Evolutionary conservation across 2,888 invertebrate genomes (phyloP).

Genomic region (Protophormia terraenovae): DNA sequence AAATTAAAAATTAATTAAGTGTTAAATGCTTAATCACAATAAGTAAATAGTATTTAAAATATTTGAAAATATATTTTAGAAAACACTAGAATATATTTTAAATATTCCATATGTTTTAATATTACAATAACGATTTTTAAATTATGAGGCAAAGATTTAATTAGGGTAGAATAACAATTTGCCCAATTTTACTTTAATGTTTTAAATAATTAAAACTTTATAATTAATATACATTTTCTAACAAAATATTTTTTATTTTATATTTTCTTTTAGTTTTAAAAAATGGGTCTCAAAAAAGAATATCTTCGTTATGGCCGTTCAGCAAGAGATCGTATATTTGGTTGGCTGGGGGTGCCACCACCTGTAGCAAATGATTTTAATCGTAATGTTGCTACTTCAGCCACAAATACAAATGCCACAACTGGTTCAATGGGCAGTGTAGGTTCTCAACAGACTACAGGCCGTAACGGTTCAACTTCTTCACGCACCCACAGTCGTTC

Average conservation of each 20-base stretch:
- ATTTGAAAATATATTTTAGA: no score
- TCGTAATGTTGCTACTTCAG: constrained; percentile 72
- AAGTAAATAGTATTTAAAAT: no score
- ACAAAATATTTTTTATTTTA: not conserved
- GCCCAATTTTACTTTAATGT: no score
- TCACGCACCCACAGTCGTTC: constrained; percentile 59
- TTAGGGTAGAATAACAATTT: no score
- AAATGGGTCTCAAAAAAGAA: constrained; percentile 88
- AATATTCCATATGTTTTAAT: no score
- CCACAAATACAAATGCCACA: constrained; percentile 49
- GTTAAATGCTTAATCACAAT: no score
- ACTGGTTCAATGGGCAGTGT: constrained; percentile 51
- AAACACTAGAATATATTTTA: no score
- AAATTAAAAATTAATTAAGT: no score
- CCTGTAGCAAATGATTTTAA: constrained; percentile 46
- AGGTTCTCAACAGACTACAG: constrained; percentile 50
- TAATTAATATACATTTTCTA: no score
- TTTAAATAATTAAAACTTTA: no score
- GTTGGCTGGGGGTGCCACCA: constrained; percentile 79
- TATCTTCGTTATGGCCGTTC: constrained; percentile 89
- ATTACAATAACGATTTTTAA: no score
- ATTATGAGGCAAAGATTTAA: no score
- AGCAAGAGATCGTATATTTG: constrained; percentile 88
- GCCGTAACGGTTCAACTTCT: constrained; percentile 17
- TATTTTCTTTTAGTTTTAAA: constrained; percentile 75